phyloP scores from a whole-genome alignment of 2,797 vertebrate species.

The Poecile montanus region DNA sequence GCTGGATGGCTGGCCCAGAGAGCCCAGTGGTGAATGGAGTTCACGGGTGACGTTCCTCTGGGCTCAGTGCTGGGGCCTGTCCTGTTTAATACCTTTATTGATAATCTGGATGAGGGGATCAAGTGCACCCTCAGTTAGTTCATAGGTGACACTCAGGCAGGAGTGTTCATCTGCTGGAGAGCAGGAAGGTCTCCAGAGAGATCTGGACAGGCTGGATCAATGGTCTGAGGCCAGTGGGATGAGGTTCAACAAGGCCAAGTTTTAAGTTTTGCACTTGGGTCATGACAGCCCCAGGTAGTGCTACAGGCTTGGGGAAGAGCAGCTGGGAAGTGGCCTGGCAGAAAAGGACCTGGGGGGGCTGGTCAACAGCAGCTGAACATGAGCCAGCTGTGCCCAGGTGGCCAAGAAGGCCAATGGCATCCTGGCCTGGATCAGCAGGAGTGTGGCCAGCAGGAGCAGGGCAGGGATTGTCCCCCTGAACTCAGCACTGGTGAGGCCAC shows the following conservation, averaged over 20 bases:
- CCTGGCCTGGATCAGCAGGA: rapidly evolving
- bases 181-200: background rate
- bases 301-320: rapidly evolving
- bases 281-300: rapidly evolving
- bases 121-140: background rate
- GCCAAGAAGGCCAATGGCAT: background rate
- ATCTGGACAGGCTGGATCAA: background rate
- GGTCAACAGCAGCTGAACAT: rapidly evolving
- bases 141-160: background rate
- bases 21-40: no score
- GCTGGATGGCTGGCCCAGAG: background rate
- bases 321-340: rapidly evolving
- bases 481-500: rapidly evolving
- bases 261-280: background rate
- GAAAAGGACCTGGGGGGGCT: background rate
- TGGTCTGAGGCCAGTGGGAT: background rate
- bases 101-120: background rate
- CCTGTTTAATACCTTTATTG: no score
- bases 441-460: background rate
- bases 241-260: background rate
- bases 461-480: background rate
- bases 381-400: background rate
- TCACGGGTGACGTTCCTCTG: no score
- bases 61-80: no score
- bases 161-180: background rate